Percentiles rank a stretch among this genome's conserved stretches.
These are phyloP conservation scores for Oceanodroma tethys DNA, from an alignment of 2,113 vertebrate species.

Conservation along the genomic window DNA sequence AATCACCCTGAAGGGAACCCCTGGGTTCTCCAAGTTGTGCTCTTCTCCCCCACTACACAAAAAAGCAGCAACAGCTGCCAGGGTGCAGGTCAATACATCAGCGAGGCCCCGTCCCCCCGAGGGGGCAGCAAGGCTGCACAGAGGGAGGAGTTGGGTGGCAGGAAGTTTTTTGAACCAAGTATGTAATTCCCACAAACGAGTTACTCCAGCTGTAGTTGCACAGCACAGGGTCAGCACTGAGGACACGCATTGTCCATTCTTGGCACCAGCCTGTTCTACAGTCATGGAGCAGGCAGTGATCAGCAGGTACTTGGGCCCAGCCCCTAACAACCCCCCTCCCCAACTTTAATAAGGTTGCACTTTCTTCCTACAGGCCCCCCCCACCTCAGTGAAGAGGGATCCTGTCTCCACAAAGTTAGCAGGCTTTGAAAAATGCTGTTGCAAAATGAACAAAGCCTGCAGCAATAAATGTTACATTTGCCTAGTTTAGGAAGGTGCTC, in stretches of 20 bases:
- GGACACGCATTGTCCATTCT: rapidly evolving
- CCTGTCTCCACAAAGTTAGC: no score
- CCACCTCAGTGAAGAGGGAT: not conserved
- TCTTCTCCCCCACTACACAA: not conserved
- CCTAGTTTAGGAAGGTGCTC: not conserved
- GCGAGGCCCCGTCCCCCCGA: rapidly evolving
- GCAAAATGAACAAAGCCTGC: not conserved
- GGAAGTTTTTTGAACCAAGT: not conserved
- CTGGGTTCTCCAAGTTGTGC: rapidly evolving
- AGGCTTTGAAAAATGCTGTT: not conserved
- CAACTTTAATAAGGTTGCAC: rapidly evolving
- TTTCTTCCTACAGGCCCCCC: not conserved
- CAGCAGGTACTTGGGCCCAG: not conserved
- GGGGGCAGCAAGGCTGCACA: not conserved
- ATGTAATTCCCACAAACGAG: not conserved
- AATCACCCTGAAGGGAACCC: not conserved
- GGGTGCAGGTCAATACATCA: not conserved
- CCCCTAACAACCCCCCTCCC: not conserved
- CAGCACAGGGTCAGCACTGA: no score
- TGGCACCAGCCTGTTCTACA: not conserved
- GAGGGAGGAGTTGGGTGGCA: not conserved
- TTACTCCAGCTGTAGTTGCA: not conserved
- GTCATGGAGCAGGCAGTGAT: rapidly evolving
- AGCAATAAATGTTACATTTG: no score
- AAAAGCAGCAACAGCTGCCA: not conserved